Base-by-base conservation (phyloP, 2,888 invertebrate species). In the Zygaena filipendulae region DNA sequence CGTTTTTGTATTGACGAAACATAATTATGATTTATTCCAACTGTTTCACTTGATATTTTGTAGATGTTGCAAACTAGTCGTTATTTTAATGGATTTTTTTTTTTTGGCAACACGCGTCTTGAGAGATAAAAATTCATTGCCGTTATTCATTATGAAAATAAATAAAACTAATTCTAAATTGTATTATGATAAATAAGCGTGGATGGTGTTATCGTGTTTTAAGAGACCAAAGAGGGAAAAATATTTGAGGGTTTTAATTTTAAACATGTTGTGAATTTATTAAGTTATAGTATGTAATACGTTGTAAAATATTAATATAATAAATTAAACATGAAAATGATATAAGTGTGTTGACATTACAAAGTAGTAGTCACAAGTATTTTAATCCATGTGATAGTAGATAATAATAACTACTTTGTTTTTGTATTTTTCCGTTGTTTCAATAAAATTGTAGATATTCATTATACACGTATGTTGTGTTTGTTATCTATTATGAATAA, bases 351-450 rank as follows among this genome's bases (percentile, higher is more conserved):
- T 46, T 50, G 45, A 52, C 47, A 54, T 52, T 50, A 27, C 33
- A 33, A 49, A 45, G 16, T 36, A 46, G 51, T 59, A 60, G 67
- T 57, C 66, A 60, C 51, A 68, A 66, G 69, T 72, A 72, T 72
- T 58, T 55, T 62, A 64, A 69, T 74, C 57, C 66, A 72, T 77
- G 75, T 77, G 77, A 77, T 77, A 77, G 70, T 75, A 77, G 75
- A 48, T 52, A n/a, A 40, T 53, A 53, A 50, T 35, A 20, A 23
- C 23, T 27, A 32, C 13, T 30, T 29, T 30, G 23, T 27, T 23
- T 39, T 32, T 33, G 23, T 26, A 40, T 38, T 33, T 23, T 35
- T 35, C 38, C 27, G 49, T 57, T 56, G 46, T 51, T 40, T 38
- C 30, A 6, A 6, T 7, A 6, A 16, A 37, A 27, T 38, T 37